phyloP scores from a whole-genome alignment of 2,888 invertebrate genomes.

The Amorpha juglandis region DNA sequence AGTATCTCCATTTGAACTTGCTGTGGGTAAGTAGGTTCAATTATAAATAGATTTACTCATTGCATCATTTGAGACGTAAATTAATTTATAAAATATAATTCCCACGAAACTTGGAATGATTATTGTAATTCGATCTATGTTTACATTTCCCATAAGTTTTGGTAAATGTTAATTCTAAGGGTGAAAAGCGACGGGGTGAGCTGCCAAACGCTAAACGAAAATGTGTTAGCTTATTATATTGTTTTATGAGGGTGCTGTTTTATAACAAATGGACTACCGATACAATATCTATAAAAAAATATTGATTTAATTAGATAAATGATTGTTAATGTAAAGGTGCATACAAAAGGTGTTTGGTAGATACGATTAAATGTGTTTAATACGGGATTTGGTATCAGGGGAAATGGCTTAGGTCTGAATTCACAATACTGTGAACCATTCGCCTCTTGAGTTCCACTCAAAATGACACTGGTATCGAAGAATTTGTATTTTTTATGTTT shows the following conservation, averaged over 20 bases:
- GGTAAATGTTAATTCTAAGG: constrained; percentile 59
- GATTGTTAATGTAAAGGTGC: neutral
- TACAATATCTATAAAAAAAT: neutral
- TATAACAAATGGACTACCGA: constrained; percentile 4
- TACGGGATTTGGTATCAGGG: too few species aligned
- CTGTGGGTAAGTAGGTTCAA: too few species aligned
- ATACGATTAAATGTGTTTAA: too few species aligned
- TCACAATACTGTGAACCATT: too few species aligned
- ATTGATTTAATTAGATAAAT: neutral
- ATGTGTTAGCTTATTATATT: constrained; percentile 11
- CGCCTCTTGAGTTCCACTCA: too few species aligned
- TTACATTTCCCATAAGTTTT: constrained; percentile 80
- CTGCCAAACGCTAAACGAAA: constrained; percentile 18
- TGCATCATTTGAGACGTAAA: neutral
- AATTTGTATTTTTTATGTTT: too few species aligned
- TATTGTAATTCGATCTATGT: constrained; percentile 75
- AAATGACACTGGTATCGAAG: too few species aligned
- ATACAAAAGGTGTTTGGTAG: too few species aligned
- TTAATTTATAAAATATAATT: constrained; percentile 34
- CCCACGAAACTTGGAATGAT: constrained; percentile 61
- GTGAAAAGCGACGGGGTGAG: constrained; percentile 44
- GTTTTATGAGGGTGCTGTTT: constrained; percentile 10
- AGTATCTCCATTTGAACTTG: too few species aligned
- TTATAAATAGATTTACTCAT: neutral
- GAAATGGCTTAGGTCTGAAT: too few species aligned